Base-by-base conservation (phyloP, 2,797 vertebrate genomes). In the Chelon labrosus region DNA sequence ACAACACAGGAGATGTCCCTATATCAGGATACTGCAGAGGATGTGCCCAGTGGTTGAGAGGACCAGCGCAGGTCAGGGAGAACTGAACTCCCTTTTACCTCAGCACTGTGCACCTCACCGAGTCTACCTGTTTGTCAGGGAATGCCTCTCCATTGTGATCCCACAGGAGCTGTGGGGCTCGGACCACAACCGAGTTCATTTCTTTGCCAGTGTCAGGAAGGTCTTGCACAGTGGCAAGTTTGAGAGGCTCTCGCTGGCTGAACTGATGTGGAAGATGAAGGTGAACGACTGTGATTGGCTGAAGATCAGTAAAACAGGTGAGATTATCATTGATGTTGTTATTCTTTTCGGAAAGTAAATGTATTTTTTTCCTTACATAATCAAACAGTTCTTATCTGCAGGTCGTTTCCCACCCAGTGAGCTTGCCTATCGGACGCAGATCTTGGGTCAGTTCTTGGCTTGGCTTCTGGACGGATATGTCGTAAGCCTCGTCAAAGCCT, bases 281-380 rank as follows among this genome's bases (percentile, higher is more conserved):
- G 96, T 97, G 70, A 95, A 93, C 56, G 95, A 97, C 90, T 99
- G 97, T 54, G 0, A 88, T 25, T 99, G 98, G 98, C 89, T 98
- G 71, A 94, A 94, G 56, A 85, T 93, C 44, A 91, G 86, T 65
- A 94, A 96, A 91, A 92, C 80, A 17, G 92, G 93, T 91, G 72
- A 89, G 79, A 17, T 54, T 12, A 14, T 72, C 0, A 2, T 5
- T 2, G 4, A 3, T 14, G 3, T 38, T 67, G 5, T 31, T 22
- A 22, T 20, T n/a, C 0, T 13, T 39, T 41, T 53, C 17, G 20
- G 1, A 22, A 49, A 14, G 11, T 19, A 10, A 1, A 0, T 53
- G 35, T 31, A 8, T 63, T 65, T 55, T 57, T 57, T 59, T 17
- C 1, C 57, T 17, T 7, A 55, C 1, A 19, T 46, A 55, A 56